A percentile compares a stretch with the other conserved stretches of the same genome.
phyloP scores from a whole-genome alignment of 2,888 invertebrate genomes.

The Heteromurus nitidus region DNA sequence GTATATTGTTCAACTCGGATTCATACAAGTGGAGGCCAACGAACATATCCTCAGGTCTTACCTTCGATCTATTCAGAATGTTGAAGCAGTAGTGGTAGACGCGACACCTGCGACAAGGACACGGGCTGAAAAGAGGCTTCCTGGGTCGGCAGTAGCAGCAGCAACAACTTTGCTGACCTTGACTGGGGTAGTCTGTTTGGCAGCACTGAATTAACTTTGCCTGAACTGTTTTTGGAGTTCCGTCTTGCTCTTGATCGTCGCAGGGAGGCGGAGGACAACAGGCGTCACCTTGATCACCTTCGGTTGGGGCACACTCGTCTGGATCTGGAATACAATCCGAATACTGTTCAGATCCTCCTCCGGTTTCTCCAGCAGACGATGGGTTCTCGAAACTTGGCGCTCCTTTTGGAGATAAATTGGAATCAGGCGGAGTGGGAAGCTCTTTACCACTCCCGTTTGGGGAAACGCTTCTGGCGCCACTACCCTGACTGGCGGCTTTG shows the following conservation, averaged over 20 bases:
- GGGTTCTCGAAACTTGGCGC: too few relatives aligned
- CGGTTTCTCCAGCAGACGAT: too few relatives aligned
- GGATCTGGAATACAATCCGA: too few relatives aligned
- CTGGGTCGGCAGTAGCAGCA: background rate
- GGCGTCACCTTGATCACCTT: too few relatives aligned
- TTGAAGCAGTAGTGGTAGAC: constrained; percentile 36
- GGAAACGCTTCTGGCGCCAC: background rate
- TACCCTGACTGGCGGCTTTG: background rate
- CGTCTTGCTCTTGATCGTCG: too few relatives aligned
- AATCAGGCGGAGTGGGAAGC: too few relatives aligned
- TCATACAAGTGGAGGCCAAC: constrained; percentile 16
- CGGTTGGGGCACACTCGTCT: too few relatives aligned
- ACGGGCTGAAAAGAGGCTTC: background rate
- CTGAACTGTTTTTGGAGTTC: constrained; percentile 6
- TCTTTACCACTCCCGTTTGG: too few relatives aligned
- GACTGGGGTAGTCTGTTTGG: background rate
- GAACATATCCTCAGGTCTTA: constrained; percentile 33
- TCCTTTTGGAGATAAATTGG: too few relatives aligned
- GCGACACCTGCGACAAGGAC: constrained; percentile 19
- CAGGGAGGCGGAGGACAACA: too few relatives aligned
- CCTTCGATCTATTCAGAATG: constrained; percentile 17
- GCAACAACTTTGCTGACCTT: background rate
- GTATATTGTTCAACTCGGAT: background rate
- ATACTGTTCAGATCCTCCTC: too few relatives aligned
- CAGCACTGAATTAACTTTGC: constrained; percentile 12